Evolutionary conservation across 2,888 invertebrate species (phyloP).

Genomic region (Drosophila koepferae): DNA sequence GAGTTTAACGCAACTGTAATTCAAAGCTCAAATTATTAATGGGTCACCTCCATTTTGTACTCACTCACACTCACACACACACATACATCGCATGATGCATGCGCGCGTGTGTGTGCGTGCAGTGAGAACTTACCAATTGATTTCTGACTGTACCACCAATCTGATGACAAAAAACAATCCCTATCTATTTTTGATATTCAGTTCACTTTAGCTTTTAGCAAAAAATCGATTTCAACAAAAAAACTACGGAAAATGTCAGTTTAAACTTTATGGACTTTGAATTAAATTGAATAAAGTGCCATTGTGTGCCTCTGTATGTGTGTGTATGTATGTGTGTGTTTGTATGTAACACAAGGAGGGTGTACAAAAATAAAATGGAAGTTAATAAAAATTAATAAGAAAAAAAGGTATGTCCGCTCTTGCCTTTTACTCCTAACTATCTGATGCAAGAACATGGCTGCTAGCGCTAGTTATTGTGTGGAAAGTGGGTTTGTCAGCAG

Average conservation of each 20-base stretch:
- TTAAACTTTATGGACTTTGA: conserved; percentile 5
- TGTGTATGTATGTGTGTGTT: conserved; percentile 1
- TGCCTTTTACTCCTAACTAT: conserved; percentile 48
- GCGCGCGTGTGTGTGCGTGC: conserved; percentile 21
- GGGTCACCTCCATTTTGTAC: conserved; percentile 65
- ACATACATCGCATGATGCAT: conserved; percentile 16
- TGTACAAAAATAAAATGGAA: conserved; percentile 2
- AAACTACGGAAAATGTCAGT: not conserved
- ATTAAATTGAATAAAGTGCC: conserved; percentile 3
- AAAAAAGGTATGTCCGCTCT: conserved; percentile 34
- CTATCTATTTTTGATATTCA: not conserved
- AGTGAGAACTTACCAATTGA: conserved; percentile 39
- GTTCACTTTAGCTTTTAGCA: not conserved
- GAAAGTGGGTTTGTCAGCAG: not conserved
- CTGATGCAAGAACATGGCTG: conserved; percentile 25
- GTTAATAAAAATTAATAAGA: conserved; percentile 2
- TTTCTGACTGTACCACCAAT: conserved; percentile 49
- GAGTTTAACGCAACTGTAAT: conserved; percentile 31
- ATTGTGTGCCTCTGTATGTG: not conserved
- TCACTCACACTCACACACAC: conserved; percentile 23
- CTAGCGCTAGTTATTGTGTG: conserved; percentile 16
- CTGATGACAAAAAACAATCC: not conserved
- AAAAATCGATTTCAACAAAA: conserved; percentile 14
- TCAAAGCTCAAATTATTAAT: conserved; percentile 29
- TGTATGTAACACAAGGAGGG: conserved; percentile 19